Evolutionary conservation across 2,113 vertebrate genomes (phyloP).

Genomic region (Pitta sordida): DNA sequence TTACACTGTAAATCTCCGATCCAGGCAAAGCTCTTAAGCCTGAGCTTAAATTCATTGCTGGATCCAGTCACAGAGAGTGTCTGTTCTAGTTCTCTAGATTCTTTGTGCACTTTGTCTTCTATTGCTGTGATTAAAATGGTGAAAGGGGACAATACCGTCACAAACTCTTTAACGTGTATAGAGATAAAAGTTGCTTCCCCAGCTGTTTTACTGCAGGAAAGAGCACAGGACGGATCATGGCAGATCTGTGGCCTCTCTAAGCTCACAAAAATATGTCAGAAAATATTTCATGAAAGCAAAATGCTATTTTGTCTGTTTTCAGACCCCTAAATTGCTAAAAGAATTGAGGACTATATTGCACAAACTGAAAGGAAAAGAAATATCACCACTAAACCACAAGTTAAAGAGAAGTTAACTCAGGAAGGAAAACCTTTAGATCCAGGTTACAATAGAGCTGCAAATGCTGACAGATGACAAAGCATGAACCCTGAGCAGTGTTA

Average conservation of each 20-base stretch:
- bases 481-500: slow-evolving; percentile 37
- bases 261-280: not conserved
- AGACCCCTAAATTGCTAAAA: not conserved
- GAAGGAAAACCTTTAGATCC: slow-evolving; percentile 38
- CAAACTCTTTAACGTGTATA: not conserved
- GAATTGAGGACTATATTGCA: not conserved
- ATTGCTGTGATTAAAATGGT: slow-evolving; percentile 27
- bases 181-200: slow-evolving; percentile 3
- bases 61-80: not conserved
- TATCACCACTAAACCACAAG: not conserved
- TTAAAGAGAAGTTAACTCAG: slow-evolving; percentile 18
- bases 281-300: slow-evolving; percentile 5
- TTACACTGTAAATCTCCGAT: not conserved
- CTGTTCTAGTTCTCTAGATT: not conserved
- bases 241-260: not conserved
- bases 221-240: fast-evolving
- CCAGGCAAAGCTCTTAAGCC: slow-evolving; percentile 7
- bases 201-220: not conserved
- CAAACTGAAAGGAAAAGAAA: not conserved
- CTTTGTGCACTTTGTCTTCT: not conserved
- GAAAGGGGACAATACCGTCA: not conserved
- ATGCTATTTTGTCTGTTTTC: slow-evolving; percentile 6
- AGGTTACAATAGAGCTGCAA: slow-evolving; percentile 38
- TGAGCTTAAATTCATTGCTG: slow-evolving; percentile 4
- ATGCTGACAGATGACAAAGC: slow-evolving; percentile 63